Percentiles rank a stretch among this genome's conserved stretches.
Conservation (phyloP, 2,797 vertebrate genomes). For the Decapterus maruadsi region DNA sequence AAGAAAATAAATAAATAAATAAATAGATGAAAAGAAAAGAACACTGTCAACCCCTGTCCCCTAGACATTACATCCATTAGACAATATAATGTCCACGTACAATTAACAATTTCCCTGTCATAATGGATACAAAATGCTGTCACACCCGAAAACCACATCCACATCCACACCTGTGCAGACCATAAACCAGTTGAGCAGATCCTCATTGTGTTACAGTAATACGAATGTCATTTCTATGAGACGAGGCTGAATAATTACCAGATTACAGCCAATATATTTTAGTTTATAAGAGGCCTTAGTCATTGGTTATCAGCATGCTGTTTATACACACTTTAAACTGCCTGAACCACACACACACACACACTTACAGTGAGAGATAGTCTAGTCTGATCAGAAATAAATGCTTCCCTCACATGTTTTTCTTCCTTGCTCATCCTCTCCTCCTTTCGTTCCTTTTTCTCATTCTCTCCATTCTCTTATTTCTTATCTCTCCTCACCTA, state of each 20-base stretch:
- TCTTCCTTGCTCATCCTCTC: too few species aligned
- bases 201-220: neutral
- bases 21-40: too few species aligned
- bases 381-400: too few species aligned
- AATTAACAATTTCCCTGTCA: neutral
- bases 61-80: too few species aligned
- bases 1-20: too few species aligned
- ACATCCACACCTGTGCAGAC: neutral
- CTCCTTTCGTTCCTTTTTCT: too few species aligned
- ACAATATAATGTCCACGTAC: neutral
- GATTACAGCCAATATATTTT: neutral
- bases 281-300: neutral
- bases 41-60: too few species aligned
- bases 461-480: too few species aligned
- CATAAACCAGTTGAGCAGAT: neutral
- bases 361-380: too few species aligned
- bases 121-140: neutral
- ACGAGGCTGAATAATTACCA: neutral
- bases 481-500: too few species aligned
- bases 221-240: neutral
- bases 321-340: neutral
- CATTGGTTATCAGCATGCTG: neutral
- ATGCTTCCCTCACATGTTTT: too few species aligned
- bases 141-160: neutral
- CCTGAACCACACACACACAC: slow-evolving; percentile 7